phyloP scores from a whole-genome alignment of 1,140 invertebrate species.

The Steinernema feltiae region DNA sequence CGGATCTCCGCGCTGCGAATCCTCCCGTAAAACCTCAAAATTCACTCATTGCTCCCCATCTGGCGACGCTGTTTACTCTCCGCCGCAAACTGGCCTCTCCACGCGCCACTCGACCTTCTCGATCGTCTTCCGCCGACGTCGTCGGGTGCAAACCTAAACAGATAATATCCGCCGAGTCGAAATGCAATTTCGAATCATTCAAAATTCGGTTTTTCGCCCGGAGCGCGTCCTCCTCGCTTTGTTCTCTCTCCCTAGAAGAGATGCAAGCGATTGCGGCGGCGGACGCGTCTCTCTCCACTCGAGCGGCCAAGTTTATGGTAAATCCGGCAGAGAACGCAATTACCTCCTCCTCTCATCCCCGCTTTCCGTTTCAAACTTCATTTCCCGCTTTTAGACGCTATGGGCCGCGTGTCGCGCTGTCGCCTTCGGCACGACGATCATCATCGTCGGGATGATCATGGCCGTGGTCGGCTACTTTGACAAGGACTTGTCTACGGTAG shows the following conservation, averaged over 20 bases:
- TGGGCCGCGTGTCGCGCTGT: constrained; percentile 52
- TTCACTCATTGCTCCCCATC: not conserved
- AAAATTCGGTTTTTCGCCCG: not conserved
- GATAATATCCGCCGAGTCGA: constrained; percentile 2
- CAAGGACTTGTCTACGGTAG: constrained; percentile 47
- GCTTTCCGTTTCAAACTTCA: constrained; percentile 15
- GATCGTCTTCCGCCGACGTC: not conserved
- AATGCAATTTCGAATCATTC: constrained; percentile 9
- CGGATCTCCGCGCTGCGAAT: too few relatives aligned
- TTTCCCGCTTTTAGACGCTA: constrained; percentile 48
- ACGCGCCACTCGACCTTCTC: not conserved
- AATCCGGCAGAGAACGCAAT: not conserved
- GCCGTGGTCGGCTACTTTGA: constrained; percentile 55
- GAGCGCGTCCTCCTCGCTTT: not conserved
- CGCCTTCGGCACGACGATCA: constrained; percentile 48
- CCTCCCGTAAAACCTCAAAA: too few relatives aligned
- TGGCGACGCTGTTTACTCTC: not conserved
- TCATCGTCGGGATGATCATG: constrained; percentile 49
- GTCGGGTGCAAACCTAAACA: not conserved
- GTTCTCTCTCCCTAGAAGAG: not conserved
- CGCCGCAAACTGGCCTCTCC: not conserved
- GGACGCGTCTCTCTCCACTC: not conserved
- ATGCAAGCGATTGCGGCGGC: not conserved
- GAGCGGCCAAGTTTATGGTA: not conserved
- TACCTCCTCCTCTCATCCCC: constrained; percentile 1